phyloP scores from a whole-genome alignment of 1,140 invertebrate species.

The Rhopalosiphum padi region DNA sequence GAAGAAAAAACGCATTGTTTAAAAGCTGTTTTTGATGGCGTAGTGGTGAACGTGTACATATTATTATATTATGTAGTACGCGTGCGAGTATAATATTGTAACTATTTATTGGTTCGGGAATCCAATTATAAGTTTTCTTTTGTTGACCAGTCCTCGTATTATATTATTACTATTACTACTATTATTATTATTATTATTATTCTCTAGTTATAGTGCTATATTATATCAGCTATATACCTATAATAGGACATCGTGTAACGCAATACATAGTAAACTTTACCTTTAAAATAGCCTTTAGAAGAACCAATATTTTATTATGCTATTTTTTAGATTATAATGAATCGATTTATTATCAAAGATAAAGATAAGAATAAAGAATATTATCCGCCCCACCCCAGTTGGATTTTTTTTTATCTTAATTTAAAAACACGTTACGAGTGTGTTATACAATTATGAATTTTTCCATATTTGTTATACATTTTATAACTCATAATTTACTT shows the following conservation, averaged over 20 bases:
- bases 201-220: background rate
- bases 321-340: too few relatives aligned
- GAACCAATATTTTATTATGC: background rate
- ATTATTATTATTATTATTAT: too few relatives aligned
- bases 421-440: too few relatives aligned
- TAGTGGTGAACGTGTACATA: background rate
- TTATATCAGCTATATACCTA: background rate
- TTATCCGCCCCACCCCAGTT: too few relatives aligned
- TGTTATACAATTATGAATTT: background rate
- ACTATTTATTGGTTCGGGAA: background rate
- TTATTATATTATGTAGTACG: background rate
- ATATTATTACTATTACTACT: background rate
- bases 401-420: too few relatives aligned
- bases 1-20: background rate
- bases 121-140: slow-evolving; percentile 27
- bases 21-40: slow-evolving; percentile 5
- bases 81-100: background rate
- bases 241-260: background rate
- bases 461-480: too few relatives aligned
- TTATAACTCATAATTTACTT: too few relatives aligned
- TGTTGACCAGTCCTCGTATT: background rate
- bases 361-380: too few relatives aligned
- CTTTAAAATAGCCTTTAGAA: background rate
- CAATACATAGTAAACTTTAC: background rate
- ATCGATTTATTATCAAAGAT: too few relatives aligned